A percentile compares a stretch with the other conserved stretches of the same genome.
Conservation (phyloP, 2,797 vertebrate species). For the Lutjanus campechanus region DNA sequence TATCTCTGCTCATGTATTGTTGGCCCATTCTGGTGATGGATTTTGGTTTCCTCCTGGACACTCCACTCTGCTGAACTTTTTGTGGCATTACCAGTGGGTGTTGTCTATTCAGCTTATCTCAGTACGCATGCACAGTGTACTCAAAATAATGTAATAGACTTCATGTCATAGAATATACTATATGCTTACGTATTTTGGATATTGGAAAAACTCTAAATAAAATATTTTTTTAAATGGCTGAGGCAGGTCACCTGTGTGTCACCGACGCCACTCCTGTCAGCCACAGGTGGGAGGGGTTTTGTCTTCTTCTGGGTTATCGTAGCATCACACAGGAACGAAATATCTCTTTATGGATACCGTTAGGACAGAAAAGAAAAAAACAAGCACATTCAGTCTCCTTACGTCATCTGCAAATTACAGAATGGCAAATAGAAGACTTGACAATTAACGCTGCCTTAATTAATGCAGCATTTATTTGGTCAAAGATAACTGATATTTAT, state of each 20-base stretch:
- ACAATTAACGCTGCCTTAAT: neutral
- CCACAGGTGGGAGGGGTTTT: conserved; percentile 67
- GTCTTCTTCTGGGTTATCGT: conserved; percentile 68
- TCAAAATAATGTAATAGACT: too few relatives aligned
- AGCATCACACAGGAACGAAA: conserved; percentile 90
- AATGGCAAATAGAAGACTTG: neutral
- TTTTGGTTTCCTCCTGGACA: too few relatives aligned
- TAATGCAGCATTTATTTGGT: neutral
- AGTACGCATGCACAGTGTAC: too few relatives aligned
- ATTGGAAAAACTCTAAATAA: too few relatives aligned
- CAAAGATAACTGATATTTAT: neutral
- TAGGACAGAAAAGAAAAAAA: conserved; percentile 4
- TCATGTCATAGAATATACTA: too few relatives aligned
- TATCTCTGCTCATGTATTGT: too few relatives aligned
- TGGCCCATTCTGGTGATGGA: too few relatives aligned
- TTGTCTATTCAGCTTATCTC: too few relatives aligned
- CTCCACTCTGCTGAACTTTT: too few relatives aligned
- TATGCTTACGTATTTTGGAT: too few relatives aligned
- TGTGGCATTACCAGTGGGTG: too few relatives aligned
- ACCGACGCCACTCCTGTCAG: conserved; percentile 38
- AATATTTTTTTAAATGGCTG: neutral
- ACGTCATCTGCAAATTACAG: neutral
- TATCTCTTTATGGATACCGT: conserved; percentile 82
- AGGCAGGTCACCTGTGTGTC: conserved; percentile 62
- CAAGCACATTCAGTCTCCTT: neutral